Percentiles rank a stretch among this genome's conserved stretches.
Conservation (phyloP, 2,888 invertebrate genomes). For the Elysia crispata region DNA sequence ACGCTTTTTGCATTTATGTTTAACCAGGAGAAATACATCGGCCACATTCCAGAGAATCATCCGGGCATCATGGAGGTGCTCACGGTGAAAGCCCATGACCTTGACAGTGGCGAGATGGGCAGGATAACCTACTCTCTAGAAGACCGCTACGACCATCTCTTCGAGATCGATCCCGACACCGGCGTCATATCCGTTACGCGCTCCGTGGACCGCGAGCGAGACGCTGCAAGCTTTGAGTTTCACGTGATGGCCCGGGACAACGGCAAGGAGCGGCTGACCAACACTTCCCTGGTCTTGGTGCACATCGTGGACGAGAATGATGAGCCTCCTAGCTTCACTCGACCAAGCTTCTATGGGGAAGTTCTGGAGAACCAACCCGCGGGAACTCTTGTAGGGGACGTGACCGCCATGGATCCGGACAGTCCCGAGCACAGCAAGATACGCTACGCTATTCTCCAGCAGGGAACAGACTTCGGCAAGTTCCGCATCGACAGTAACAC, state of each 20-base stretch:
- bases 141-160: constrained; percentile 84
- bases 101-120: constrained; percentile 66
- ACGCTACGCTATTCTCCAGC: constrained; percentile 43
- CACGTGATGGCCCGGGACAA: constrained; percentile 90
- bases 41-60: constrained; percentile 29
- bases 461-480: constrained; percentile 61
- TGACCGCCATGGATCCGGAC: constrained; percentile 94
- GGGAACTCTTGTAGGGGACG: constrained; percentile 91
- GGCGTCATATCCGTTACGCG: constrained; percentile 91
- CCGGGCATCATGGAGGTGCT: not conserved
- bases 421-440: constrained; percentile 90
- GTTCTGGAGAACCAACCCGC: constrained; percentile 92
- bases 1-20: too few species aligned
- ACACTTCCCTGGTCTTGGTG: constrained; percentile 83
- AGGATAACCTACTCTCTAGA: constrained; percentile 79
- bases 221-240: constrained; percentile 88
- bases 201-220: constrained; percentile 87
- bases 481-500: constrained; percentile 83
- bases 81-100: constrained; percentile 84
- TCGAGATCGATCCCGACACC: constrained; percentile 89
- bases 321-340: constrained; percentile 89
- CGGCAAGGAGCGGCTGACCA: constrained; percentile 85
- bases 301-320: constrained; percentile 97
- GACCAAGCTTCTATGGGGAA: constrained; percentile 90
- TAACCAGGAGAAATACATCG: constrained; percentile 33